Base-by-base conservation (phyloP, 2,888 invertebrate genomes). In the Epinotia bilunana region DNA sequence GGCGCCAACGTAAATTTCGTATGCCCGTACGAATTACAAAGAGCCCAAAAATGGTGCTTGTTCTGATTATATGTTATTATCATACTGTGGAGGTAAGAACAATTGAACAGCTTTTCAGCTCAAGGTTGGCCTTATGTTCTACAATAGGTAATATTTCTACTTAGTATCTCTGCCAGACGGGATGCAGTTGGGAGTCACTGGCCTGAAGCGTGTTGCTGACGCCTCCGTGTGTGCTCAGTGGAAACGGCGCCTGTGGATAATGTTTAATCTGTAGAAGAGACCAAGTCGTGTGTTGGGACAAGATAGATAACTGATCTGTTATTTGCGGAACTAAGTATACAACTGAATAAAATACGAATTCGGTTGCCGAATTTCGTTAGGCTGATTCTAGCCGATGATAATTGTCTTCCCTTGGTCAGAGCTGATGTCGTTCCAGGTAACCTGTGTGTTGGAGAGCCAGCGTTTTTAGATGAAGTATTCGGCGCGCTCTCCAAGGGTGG, bases 401-500 rank as follows among this genome's bases (percentile, higher is more conserved):
- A 33, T 33, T 33, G 33, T 33, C 0, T 33, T 33, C 6, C 33
- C 33, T 33, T 33, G 33, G 33, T 33, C 33, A 33, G 33, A 33
- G 33, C 33, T 33, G 33, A 33, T 33, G 33, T 33, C 33, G 33
- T 33, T 33, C 33, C 7, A 7, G 33, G 33, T 49, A 33, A 67
- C 91, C 77, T 82, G 80, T 0, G 82, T 78, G 67, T 88, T 82
- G 0, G 92, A 92, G 13, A 95, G 86, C 95, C 95, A 96, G 73
- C 95, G 91, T 64, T 92, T 91, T 87, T 95, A 96, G 83, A 96
- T 95, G 89, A 96, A 91, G 88, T 96, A 96, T 0, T 95, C 93
- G 1, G 95, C 96, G 72, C 96, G 95, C 83, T 96, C 96, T 0
- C 93, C 96, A 64, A 96, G 94, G 96, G 96, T 96, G 79, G 23